A percentile compares a stretch with the other conserved stretches of the same genome.
These are phyloP conservation scores for Alethe castanea DNA, from an alignment of 2,113 vertebrate genomes.

Conservation along the genomic window DNA sequence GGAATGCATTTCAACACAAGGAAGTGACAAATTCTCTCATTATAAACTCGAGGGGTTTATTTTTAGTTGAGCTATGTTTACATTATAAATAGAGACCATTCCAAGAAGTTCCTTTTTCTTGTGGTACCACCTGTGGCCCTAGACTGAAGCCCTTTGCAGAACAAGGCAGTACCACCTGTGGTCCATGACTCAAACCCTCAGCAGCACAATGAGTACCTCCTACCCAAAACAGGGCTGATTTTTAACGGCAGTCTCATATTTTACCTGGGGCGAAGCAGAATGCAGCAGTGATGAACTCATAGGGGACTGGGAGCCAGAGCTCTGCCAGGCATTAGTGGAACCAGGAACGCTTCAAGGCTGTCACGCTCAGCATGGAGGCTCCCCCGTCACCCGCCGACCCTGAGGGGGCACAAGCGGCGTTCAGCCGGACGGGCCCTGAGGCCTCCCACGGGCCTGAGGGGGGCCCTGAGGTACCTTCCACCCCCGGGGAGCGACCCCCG, in stretches of 20 bases:
- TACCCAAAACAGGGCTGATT: accelerated
- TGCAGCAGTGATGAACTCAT: neutral
- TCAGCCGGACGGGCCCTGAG: neutral
- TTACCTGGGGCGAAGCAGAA: slow-evolving; percentile 42
- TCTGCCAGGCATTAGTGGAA: neutral
- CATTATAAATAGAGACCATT: neutral
- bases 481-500: neutral
- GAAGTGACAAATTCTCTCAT: neutral
- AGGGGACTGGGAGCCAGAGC: neutral
- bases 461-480: neutral
- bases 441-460: neutral
- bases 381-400: accelerated
- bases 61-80: neutral
- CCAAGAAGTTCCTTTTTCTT: neutral
- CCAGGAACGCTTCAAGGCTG: accelerated
- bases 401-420: neutral
- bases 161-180: neutral
- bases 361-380: neutral
- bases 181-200: accelerated
- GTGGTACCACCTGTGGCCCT: neutral
- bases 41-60: neutral
- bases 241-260: neutral
- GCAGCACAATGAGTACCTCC: accelerated
- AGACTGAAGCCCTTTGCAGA: accelerated
- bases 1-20: neutral